phyloP scores from a whole-genome alignment of 2,888 invertebrate species.

The Lepas anatifera region DNA sequence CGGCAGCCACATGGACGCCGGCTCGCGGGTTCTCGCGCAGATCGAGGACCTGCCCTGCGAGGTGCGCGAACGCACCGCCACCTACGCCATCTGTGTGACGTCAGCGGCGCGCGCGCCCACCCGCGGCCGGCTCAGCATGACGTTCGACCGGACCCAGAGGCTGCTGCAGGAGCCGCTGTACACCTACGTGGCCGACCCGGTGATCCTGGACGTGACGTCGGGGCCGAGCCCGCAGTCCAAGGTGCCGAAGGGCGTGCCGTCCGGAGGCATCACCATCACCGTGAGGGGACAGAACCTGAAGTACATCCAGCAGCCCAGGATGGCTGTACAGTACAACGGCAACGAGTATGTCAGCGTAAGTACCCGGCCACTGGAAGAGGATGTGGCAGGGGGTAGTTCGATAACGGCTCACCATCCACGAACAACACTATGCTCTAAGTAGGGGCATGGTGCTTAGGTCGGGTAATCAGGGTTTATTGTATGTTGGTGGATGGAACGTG shows the following conservation, averaged over 20 bases:
- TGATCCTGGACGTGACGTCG: slow-evolving; percentile 48
- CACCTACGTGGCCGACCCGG: slow-evolving; percentile 37
- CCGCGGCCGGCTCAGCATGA: slow-evolving; percentile 31
- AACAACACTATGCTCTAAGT: too few species aligned
- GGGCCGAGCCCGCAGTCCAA: slow-evolving; percentile 59
- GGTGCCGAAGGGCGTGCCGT: slow-evolving; percentile 76
- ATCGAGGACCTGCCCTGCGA: slow-evolving; percentile 72
- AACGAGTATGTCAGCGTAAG: slow-evolving; percentile 63
- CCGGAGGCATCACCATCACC: slow-evolving; percentile 81
- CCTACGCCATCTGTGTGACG: slow-evolving; percentile 30
- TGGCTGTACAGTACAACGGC: slow-evolving; percentile 83
- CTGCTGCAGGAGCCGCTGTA: slow-evolving; percentile 30
- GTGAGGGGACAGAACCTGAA: slow-evolving; percentile 80
- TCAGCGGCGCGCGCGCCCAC: slow-evolving; percentile 26
- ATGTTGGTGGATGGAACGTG: too few species aligned
- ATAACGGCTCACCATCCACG: too few species aligned
- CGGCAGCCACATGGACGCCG: slow-evolving; percentile 89
- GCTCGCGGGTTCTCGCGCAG: slow-evolving; percentile 77
- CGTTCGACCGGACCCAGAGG: slow-evolving; percentile 33
- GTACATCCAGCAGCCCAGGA: slow-evolving; percentile 80
- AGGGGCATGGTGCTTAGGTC: too few species aligned
- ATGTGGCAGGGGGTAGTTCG: too few species aligned
- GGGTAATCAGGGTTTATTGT: too few species aligned
- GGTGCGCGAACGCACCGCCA: slow-evolving; percentile 13
- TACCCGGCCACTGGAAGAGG: too few species aligned